phyloP scores from a whole-genome alignment of 2,113 vertebrate genomes.

The Martes martes region DNA sequence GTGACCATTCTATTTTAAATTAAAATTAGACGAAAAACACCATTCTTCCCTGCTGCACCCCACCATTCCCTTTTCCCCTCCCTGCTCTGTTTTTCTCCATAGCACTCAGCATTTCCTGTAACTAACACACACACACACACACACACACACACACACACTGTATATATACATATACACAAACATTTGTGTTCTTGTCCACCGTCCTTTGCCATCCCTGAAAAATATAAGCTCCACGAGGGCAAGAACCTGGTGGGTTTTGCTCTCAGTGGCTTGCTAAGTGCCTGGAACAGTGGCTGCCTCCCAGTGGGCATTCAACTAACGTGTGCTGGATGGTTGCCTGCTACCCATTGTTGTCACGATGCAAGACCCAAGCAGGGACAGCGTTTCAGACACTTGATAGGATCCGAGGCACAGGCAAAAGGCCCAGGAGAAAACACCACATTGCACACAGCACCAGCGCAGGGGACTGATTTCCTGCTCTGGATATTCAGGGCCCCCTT shows the following conservation, averaged over 20 bases:
- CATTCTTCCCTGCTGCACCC: not conserved
- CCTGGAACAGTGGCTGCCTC: not conserved
- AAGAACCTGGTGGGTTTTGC: not conserved
- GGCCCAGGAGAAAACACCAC: not conserved
- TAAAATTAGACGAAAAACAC: not conserved
- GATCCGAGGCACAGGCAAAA: not conserved
- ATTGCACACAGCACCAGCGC: accelerated
- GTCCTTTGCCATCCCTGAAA: not conserved
- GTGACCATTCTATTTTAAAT: not conserved
- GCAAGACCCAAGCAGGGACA: not conserved
- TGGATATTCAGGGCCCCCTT: not conserved
- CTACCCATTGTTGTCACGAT: not conserved
- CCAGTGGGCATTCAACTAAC: not conserved
- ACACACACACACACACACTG: not conserved
- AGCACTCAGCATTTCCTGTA: not conserved
- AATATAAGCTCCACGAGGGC: not conserved
- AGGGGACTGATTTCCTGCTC: not conserved
- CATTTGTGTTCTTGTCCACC: not conserved
- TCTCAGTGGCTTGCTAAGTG: not conserved
- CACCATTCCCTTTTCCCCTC: not conserved
- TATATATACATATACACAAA: too few relatives aligned
- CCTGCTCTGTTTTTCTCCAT: not conserved
- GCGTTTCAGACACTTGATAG: not conserved
- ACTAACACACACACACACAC: not conserved
- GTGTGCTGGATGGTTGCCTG: too few relatives aligned